These are phyloP conservation scores for Eristalis tenax DNA, from an alignment of 2,888 invertebrate genomes.

Conservation along the genomic window DNA sequence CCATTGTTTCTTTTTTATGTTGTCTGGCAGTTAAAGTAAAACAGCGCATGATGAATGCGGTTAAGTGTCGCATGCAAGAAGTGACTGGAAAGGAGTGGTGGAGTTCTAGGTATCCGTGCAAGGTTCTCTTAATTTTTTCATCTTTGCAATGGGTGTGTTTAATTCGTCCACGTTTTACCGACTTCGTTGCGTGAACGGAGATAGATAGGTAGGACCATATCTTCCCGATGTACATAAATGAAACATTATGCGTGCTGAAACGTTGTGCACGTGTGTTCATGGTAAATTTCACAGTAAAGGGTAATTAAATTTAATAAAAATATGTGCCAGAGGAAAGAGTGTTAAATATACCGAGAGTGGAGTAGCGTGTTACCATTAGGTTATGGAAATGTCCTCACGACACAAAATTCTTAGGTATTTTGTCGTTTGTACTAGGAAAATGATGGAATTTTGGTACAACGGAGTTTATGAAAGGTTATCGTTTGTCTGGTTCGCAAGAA, in stretches of 20 bases:
- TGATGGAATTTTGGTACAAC: too few species aligned
- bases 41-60: not conserved
- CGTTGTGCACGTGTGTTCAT: not conserved
- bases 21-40: not conserved
- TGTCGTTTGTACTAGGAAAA: too few species aligned
- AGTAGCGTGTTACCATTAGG: not conserved
- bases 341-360: not conserved
- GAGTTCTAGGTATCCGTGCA: not conserved
- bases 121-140: not conserved
- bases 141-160: not conserved
- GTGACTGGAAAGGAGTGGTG: not conserved
- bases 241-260: not conserved
- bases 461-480: too few species aligned
- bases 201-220: not conserved
- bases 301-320: not conserved
- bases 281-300: not conserved
- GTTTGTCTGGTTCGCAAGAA: too few species aligned
- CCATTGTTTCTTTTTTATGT: not conserved
- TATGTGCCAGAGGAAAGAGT: not conserved
- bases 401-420: not conserved
- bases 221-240: not conserved
- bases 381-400: not conserved
- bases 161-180: not conserved
- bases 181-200: not conserved
- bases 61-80: not conserved